A percentile compares a stretch with the other conserved stretches of the same genome.
phyloP scores from a whole-genome alignment of 2,888 invertebrate genomes.

The Drosophila nigricruria region DNA sequence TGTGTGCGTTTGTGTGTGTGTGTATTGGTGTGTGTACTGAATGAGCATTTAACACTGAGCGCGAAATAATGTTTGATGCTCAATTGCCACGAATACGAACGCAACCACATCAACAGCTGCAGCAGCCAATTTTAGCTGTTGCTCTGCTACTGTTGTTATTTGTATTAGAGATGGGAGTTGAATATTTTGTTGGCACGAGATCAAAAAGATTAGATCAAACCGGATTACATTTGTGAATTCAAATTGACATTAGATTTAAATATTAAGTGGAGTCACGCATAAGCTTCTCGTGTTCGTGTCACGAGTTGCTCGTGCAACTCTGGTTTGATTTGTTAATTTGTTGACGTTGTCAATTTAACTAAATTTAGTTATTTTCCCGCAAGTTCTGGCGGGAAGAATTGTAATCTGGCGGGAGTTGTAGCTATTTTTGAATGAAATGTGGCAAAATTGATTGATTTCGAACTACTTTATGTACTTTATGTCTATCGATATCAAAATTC shows the following conservation, averaged over 20 bases:
- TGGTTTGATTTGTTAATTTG: constrained; percentile 30
- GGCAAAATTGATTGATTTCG: too few species aligned
- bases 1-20: neutral
- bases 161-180: constrained; percentile 1
- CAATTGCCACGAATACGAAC: constrained; percentile 70
- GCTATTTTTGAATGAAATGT: too few species aligned
- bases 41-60: constrained; percentile 68
- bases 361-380: too few species aligned
- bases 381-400: too few species aligned
- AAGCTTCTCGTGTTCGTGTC: neutral
- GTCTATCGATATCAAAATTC: too few species aligned
- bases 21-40: constrained; percentile 28
- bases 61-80: constrained; percentile 66
- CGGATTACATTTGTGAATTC: neutral
- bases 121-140: constrained; percentile 34
- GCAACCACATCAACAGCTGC: constrained; percentile 15
- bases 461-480: too few species aligned
- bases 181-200: constrained; percentile 3
- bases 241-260: neutral
- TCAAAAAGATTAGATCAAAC: neutral
- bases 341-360: constrained; percentile 35
- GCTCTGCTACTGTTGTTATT: constrained; percentile 28
- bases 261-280: neutral
- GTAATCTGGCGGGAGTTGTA: too few species aligned
- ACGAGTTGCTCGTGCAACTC: constrained; percentile 1